Evolutionary conservation across 2,113 vertebrate genomes (phyloP).

Genomic region (Halichoeres trimaculatus): DNA sequence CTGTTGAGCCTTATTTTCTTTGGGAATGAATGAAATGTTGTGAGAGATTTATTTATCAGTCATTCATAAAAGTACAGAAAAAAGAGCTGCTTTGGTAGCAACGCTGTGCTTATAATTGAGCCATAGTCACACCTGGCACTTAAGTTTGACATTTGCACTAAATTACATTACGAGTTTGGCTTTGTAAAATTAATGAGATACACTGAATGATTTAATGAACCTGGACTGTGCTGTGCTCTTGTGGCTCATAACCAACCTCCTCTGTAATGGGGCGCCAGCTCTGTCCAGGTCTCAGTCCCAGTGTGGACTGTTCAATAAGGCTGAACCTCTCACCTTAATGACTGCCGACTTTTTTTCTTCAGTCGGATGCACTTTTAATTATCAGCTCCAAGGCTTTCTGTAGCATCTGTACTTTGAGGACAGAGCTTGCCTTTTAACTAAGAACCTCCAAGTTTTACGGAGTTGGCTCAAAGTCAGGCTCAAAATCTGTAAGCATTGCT

Average conservation of each 20-base stretch:
- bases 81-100: background rate
- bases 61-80: background rate
- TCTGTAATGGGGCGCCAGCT: constrained; percentile 38
- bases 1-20: background rate
- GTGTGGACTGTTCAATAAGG: constrained; percentile 51
- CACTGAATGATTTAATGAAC: constrained; percentile 43
- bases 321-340: constrained; percentile 71
- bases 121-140: background rate
- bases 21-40: background rate
- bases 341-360: constrained; percentile 60
- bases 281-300: constrained; percentile 29
- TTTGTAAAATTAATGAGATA: constrained; percentile 53
- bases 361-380: constrained; percentile 79
- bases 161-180: constrained; percentile 29
- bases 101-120: background rate
- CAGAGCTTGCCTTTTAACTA: constrained; percentile 56
- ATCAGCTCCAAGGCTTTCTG: constrained; percentile 64
- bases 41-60: background rate
- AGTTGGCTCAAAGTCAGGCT: constrained; percentile 50
- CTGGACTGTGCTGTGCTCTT: constrained; percentile 19
- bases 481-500: constrained; percentile 40
- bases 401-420: constrained; percentile 46
- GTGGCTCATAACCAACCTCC: constrained; percentile 34
- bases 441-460: constrained; percentile 53
- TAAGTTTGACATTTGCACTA: constrained; percentile 32